phyloP scores from a whole-genome alignment of 2,113 vertebrate genomes.

The Cariama cristata region DNA sequence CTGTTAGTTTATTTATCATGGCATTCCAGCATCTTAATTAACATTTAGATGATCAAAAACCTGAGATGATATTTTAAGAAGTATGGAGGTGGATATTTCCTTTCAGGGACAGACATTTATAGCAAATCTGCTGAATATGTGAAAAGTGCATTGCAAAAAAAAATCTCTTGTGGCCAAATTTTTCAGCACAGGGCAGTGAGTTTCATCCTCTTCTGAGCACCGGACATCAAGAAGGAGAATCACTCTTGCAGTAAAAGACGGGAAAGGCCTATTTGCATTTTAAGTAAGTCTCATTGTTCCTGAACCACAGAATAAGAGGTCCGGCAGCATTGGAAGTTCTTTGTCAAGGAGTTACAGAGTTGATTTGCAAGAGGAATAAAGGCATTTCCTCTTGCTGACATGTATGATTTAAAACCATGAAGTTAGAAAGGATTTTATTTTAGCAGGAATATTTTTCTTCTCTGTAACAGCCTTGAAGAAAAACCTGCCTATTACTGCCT shows the following conservation, averaged over 20 bases:
- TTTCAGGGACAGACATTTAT: conserved; percentile 26
- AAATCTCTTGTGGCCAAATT: background rate
- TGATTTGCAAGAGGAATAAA: background rate
- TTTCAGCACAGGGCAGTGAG: background rate
- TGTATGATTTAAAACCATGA: background rate
- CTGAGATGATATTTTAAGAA: conserved; percentile 39
- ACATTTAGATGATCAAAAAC: conserved; percentile 31
- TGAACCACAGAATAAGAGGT: background rate
- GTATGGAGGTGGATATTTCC: conserved; percentile 5
- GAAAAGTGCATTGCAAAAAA: background rate
- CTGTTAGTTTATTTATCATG: conserved; percentile 48
- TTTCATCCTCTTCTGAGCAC: background rate
- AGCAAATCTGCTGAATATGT: conserved; percentile 48
- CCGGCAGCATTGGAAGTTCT: background rate
- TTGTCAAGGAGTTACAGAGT: background rate
- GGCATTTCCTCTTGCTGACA: background rate
- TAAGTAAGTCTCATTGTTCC: background rate
- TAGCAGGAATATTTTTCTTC: conserved; percentile 9
- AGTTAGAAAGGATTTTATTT: conserved; percentile 3
- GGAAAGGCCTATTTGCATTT: background rate
- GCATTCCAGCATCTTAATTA: background rate
- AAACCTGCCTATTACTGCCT: conserved; percentile 22
- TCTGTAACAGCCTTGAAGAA: conserved; percentile 10
- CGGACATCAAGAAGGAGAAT: background rate
- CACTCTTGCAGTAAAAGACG: background rate